These are phyloP conservation scores for Scolanthus callimorphus DNA, from an alignment of 92 coral and sea anemone genomes.

Conservation along the genomic window DNA sequence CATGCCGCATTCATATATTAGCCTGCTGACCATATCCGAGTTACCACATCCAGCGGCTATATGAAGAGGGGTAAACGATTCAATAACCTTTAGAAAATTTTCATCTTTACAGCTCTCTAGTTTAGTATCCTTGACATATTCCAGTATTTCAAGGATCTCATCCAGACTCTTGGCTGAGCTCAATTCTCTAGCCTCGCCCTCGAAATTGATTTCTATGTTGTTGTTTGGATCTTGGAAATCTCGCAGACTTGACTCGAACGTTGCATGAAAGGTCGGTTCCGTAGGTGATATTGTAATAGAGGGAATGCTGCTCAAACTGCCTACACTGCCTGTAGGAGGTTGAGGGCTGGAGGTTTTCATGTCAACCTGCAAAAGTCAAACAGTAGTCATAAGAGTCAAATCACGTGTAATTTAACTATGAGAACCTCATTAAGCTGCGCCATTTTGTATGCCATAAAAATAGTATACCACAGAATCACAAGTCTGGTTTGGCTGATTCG, in stretches of 20 bases:
- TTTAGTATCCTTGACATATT: slow-evolving; percentile 25
- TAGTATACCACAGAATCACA: no score
- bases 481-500: no score
- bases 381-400: no score
- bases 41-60: slow-evolving; percentile 63
- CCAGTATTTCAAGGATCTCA: slow-evolving; percentile 26
- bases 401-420: no score
- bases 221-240: background rate
- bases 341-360: no score
- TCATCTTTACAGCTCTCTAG: slow-evolving; percentile 29
- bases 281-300: background rate
- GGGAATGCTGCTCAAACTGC: background rate
- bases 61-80: slow-evolving; percentile 55
- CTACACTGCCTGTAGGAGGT: background rate
- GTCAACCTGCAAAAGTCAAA: no score
- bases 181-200: background rate
- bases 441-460: no score
- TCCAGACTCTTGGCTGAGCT: slow-evolving; percentile 1
- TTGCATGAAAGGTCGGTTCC: background rate
- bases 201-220: background rate
- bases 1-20: slow-evolving; percentile 33
- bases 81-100: slow-evolving; percentile 5
- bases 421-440: no score
- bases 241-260: background rate
- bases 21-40: slow-evolving; percentile 29